Conservation (phyloP, 2,797 vertebrate species). For the Anguilla megastoma region DNA sequence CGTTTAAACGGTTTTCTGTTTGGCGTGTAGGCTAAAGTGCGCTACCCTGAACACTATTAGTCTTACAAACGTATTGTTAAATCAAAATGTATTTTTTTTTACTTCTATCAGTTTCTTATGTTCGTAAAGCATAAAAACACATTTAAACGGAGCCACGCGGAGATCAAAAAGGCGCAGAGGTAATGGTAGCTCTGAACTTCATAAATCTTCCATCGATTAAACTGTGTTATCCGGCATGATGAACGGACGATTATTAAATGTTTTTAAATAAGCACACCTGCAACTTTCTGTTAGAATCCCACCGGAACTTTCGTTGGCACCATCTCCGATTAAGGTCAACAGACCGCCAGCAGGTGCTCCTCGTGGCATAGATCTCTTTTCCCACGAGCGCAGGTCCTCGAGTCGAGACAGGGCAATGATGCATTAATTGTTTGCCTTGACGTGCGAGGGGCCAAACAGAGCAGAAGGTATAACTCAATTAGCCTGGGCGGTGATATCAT, state of each 20-base stretch:
- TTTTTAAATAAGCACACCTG: background rate
- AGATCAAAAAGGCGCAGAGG: background rate
- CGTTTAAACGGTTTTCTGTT: background rate
- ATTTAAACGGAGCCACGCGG: background rate
- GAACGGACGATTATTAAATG: background rate
- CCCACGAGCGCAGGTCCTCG: background rate
- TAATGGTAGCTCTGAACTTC: background rate
- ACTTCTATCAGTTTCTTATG: background rate
- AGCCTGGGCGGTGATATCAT: background rate
- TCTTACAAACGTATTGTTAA: background rate
- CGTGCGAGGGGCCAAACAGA: constrained; percentile 16
- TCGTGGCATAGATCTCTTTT: background rate
- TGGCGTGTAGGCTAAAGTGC: background rate
- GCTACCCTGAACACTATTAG: background rate
- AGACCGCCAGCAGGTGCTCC: constrained; percentile 8
- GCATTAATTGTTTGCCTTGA: background rate
- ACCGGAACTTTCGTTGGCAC: background rate
- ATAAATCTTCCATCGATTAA: constrained; percentile 4
- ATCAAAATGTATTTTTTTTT: background rate
- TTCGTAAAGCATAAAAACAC: background rate
- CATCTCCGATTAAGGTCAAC: background rate
- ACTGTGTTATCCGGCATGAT: background rate
- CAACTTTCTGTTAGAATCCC: background rate
- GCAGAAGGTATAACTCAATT: constrained; percentile 28
- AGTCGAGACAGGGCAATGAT: background rate